Conservation (phyloP, 2,113 vertebrate species). For the Muscicapa adusta region DNA sequence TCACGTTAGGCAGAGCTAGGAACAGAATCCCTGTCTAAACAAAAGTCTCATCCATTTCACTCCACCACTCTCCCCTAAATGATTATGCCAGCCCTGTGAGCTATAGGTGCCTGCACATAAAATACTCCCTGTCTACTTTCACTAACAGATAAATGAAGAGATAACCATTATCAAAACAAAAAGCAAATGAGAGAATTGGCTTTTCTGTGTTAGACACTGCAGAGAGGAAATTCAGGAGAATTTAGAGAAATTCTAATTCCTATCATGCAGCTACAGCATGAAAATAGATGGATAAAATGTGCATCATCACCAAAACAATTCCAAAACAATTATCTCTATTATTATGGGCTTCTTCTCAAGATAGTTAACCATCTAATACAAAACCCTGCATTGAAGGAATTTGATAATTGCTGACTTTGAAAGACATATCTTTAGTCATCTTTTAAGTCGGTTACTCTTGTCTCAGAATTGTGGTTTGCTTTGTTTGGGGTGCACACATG, state of each 20-base stretch:
- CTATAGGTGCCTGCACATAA: neutral
- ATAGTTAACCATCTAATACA: neutral
- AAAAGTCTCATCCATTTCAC: slow-evolving; percentile 21
- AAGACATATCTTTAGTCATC: neutral
- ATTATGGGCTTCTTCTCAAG: neutral
- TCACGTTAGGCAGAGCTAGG: neutral
- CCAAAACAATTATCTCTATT: neutral
- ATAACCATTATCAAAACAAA: neutral
- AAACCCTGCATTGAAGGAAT: neutral
- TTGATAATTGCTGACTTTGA: neutral
- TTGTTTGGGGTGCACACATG: neutral
- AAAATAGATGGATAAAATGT: neutral
- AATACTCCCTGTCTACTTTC: slow-evolving; percentile 9
- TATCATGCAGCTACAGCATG: neutral
- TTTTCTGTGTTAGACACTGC: neutral
- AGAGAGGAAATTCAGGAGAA: neutral
- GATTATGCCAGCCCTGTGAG: neutral
- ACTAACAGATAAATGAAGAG: neutral
- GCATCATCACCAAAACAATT: neutral
- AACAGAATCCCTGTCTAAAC: slow-evolving; percentile 23
- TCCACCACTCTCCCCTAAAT: neutral
- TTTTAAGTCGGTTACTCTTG: neutral
- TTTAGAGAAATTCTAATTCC: neutral
- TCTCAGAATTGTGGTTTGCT: neutral
- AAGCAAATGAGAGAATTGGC: neutral